Base-by-base conservation (phyloP, 1,140 invertebrate genomes). In the Megathymus violae region DNA sequence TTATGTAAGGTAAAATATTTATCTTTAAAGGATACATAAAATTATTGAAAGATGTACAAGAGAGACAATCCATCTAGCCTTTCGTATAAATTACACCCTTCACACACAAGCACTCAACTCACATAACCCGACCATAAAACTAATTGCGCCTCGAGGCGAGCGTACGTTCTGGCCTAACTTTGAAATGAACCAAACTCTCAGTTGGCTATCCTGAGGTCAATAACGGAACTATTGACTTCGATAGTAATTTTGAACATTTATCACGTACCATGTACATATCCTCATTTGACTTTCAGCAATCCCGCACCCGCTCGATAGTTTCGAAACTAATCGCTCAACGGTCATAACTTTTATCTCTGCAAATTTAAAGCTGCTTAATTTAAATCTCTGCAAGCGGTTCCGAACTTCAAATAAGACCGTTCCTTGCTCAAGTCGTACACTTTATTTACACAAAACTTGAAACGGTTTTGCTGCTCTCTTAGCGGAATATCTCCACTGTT, bases 101-200 rank as follows among this genome's bases (percentile, higher is more conserved):
- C 44, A 1, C 22, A 13, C 22, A 25, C 11, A 14, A 10, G 17
- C 6, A n/a, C 17, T 2, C 11, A 47, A 47, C 19, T 47, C 11
- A 27, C 9, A 7, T 31, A 31, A 3, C 60, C 56, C 74, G 78
- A 80, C 79, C 71, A 68, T 67, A 64, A 71, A 81, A 82, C 80
- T 87, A 87, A 87, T 85, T 87, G 75, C 74, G 72, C 73, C 84
- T 82, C 72, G 47, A 66, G 82, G 84, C 82, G 66, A 63, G 74
- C 70, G 62, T 62, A 67, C 46, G 73, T 76, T 78, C 74, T 78
- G 75, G 64, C 68, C 68, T 66, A 82, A 83, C 77, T 82, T 78
- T 51, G 69, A 77, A 76, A 78, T 82, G 67, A 80, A 76, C 67
- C 68, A 66, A 60, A 72, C 63, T 72, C 70, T 72, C 67, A 34